A percentile compares a stretch with the other conserved stretches of the same genome.
These are phyloP conservation scores for Pristionchus japonicus DNA, from an alignment of 2,888 invertebrate genomes.

Conservation along the genomic window DNA sequence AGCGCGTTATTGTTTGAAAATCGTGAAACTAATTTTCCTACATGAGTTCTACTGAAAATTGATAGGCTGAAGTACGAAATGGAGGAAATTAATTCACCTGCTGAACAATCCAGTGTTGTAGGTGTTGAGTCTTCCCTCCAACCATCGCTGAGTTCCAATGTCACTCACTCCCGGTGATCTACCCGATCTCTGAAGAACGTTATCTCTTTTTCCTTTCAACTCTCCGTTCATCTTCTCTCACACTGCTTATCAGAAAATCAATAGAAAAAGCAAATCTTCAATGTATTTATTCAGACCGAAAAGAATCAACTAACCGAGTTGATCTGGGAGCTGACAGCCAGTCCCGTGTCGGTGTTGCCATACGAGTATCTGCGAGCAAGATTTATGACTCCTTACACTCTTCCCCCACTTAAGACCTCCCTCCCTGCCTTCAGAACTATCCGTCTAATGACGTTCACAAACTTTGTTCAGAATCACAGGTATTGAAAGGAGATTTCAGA, in stretches of 20 bases:
- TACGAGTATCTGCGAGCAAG: slow-evolving; percentile 61
- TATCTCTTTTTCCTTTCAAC: background rate
- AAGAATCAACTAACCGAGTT: slow-evolving; percentile 60
- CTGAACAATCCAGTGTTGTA: slow-evolving; percentile 72
- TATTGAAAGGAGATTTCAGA: too few relatives aligned
- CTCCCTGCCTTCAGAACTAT: background rate
- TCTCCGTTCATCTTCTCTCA: background rate
- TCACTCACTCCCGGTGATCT: slow-evolving; percentile 63
- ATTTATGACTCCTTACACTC: background rate
- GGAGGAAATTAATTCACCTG: slow-evolving; percentile 38
- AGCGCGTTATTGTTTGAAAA: too few relatives aligned
- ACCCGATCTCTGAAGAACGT: background rate
- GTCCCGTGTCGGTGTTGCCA: slow-evolving; percentile 68
- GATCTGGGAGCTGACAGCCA: slow-evolving; percentile 68
- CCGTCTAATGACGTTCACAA: background rate
- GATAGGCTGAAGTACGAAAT: too few relatives aligned
- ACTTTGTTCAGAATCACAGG: background rate
- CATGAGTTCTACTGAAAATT: too few relatives aligned
- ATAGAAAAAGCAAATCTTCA: background rate
- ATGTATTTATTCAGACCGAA: background rate
- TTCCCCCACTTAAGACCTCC: background rate
- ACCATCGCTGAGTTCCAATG: slow-evolving; percentile 73
- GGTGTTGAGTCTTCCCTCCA: slow-evolving; percentile 72
- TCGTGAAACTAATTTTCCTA: background rate
- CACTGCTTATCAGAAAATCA: background rate